Conservation (phyloP, 2,888 invertebrate species). For the Apomyelois bistriatella region DNA sequence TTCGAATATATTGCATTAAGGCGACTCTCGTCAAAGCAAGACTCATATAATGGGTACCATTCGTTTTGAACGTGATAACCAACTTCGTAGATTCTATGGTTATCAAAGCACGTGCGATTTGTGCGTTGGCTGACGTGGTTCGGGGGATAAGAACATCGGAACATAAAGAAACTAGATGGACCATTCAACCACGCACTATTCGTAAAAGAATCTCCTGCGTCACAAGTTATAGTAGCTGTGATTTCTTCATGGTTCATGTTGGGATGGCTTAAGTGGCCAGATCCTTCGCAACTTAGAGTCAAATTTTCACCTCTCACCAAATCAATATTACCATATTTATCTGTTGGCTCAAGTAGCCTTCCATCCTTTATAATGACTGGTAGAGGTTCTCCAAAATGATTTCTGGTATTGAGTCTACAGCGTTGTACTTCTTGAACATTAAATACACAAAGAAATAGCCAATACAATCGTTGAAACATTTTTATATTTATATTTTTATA, state of each 20-base stretch:
- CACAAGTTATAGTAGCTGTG: conserved; percentile 49
- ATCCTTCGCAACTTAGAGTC: conserved; percentile 54
- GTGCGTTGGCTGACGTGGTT: conserved; percentile 47
- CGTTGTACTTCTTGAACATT: conserved; percentile 40
- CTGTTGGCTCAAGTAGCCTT: conserved; percentile 54
- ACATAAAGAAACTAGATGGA: conserved; percentile 43
- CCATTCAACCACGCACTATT: conserved; percentile 53
- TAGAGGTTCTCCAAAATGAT: conserved; percentile 55
- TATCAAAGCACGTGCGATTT: conserved; percentile 49
- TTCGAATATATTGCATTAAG: conserved; percentile 55
- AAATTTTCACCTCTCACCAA: conserved; percentile 49
- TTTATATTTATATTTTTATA: neutral
- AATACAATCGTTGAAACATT: neutral
- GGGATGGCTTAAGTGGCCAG: conserved; percentile 45
- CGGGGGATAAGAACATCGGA: conserved; percentile 46
- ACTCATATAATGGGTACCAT: conserved; percentile 60
- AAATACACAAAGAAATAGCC: conserved; percentile 38
- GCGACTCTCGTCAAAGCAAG: conserved; percentile 54
- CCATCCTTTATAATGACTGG: conserved; percentile 55
- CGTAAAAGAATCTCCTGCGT: conserved; percentile 47
- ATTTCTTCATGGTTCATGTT: conserved; percentile 27
- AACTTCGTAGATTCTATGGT: conserved; percentile 52
- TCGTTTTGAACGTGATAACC: conserved; percentile 48
- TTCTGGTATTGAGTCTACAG: conserved; percentile 51
- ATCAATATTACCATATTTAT: conserved; percentile 47